Conservation (phyloP, 1,140 invertebrate genomes). For the Polypedilum vanderplanki region DNA sequence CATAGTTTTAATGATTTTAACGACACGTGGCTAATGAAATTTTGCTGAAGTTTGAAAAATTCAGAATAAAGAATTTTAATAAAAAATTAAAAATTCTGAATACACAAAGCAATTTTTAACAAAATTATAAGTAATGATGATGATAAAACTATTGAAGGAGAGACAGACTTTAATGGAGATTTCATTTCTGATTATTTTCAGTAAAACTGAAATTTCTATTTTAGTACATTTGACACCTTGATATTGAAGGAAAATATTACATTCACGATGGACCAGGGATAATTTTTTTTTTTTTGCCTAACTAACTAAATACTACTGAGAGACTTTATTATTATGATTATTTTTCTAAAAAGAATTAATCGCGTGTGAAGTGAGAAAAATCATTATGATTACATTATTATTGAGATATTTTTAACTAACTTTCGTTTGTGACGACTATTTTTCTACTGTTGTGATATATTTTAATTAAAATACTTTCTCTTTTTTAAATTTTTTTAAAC, state of each 20-base stretch:
- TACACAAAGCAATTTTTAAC: too few species aligned
- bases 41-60: too few species aligned
- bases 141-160: not conserved
- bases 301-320: too few species aligned
- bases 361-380: too few species aligned
- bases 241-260: not conserved
- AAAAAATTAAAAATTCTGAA: too few species aligned
- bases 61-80: too few species aligned
- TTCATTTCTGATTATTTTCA: too few species aligned
- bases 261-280: not conserved
- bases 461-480: not conserved
- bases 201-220: too few species aligned
- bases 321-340: not conserved
- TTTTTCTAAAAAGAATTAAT: too few species aligned
- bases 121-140: too few species aligned
- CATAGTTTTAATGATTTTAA: not conserved
- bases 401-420: not conserved
- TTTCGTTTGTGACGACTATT: not conserved
- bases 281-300: not conserved
- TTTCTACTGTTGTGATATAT: constrained; percentile 16
- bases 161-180: not conserved
- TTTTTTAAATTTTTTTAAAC: not conserved
- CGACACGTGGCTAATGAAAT: not conserved
- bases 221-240: too few species aligned
- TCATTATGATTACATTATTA: too few species aligned